Percentiles rank a stretch among this genome's conserved stretches.
Evolutionary conservation across 1,140 invertebrate genomes (phyloP).

Genomic region (Galleria mellonella): DNA sequence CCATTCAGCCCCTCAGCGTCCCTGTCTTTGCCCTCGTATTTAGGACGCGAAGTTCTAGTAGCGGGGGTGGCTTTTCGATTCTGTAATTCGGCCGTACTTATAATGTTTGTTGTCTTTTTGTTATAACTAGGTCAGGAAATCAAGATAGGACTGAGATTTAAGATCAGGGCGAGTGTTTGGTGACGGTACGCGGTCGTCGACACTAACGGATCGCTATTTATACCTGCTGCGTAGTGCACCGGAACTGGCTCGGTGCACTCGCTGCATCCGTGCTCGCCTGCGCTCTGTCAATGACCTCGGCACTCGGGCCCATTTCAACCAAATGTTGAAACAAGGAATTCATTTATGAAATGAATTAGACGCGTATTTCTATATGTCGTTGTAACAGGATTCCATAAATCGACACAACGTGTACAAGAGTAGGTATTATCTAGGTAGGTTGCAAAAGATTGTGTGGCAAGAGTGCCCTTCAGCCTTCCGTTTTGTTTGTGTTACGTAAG

Average conservation of each 20-base stretch:
- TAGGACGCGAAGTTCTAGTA: conserved; percentile 22
- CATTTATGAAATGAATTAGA: neutral
- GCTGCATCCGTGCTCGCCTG: conserved; percentile 57
- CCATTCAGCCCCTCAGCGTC: conserved; percentile 16
- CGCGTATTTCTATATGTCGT: neutral
- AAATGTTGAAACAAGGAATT: neutral
- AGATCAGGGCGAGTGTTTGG: conserved; percentile 30
- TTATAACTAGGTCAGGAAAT: conserved; percentile 33
- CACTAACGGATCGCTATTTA: conserved; percentile 72
- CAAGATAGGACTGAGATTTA: conserved; percentile 23
- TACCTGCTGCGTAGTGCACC: conserved; percentile 69
- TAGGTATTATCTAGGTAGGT: conserved; percentile 16
- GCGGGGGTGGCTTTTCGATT: conserved; percentile 20
- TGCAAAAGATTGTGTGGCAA: conserved; percentile 50
- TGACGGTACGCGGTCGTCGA: conserved; percentile 62
- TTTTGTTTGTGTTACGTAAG: conserved; percentile 58
- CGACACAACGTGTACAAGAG: neutral
- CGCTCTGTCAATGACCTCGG: conserved; percentile 65
- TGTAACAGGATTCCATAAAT: conserved; percentile 18
- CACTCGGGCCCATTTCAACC: conserved; percentile 2
- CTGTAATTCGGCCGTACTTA: conserved; percentile 16
- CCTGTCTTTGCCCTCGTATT: conserved; percentile 25
- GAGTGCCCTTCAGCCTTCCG: conserved; percentile 63
- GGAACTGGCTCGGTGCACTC: conserved; percentile 66
- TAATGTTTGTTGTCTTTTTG: conserved; percentile 12